Evolutionary conservation across 2,888 invertebrate species (phyloP).

Genomic region (Aphidoletes aphidimyza): DNA sequence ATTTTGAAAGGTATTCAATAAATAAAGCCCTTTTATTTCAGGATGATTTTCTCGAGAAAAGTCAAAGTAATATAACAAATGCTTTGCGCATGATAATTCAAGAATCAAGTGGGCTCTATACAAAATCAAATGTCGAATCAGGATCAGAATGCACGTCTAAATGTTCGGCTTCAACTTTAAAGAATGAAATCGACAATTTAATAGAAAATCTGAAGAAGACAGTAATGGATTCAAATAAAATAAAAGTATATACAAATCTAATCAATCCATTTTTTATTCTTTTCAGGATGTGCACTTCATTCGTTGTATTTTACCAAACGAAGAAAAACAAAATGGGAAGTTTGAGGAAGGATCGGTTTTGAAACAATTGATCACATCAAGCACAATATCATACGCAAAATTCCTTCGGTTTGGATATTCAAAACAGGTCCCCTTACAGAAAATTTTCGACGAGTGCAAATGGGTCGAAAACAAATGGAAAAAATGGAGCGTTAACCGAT

Average conservation of each 20-base stretch:
- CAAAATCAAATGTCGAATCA: neutral
- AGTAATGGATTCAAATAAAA: neutral
- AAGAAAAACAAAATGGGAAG: neutral
- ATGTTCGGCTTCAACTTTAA: neutral
- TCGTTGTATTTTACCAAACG: conserved; percentile 42
- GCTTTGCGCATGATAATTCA: neutral
- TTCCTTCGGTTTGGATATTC: conserved; percentile 7
- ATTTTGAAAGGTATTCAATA: neutral
- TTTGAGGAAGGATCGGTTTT: conserved; percentile 1
- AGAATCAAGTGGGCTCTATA: neutral
- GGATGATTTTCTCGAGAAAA: conserved; percentile 30
- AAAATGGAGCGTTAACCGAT: neutral
- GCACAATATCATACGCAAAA: neutral
- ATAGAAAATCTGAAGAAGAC: neutral
- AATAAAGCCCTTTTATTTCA: neutral
- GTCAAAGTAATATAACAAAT: neutral
- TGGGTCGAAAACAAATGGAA: neutral
- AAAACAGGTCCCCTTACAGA: neutral
- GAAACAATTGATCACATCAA: conserved; percentile 27
- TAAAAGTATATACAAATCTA: neutral
- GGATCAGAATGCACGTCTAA: neutral
- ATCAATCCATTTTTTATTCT: neutral
- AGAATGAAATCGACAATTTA: neutral
- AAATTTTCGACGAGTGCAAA: neutral
- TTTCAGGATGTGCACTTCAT: neutral